phyloP scores from a whole-genome alignment of 2,888 invertebrate species.

The Nomada ferruginata region DNA sequence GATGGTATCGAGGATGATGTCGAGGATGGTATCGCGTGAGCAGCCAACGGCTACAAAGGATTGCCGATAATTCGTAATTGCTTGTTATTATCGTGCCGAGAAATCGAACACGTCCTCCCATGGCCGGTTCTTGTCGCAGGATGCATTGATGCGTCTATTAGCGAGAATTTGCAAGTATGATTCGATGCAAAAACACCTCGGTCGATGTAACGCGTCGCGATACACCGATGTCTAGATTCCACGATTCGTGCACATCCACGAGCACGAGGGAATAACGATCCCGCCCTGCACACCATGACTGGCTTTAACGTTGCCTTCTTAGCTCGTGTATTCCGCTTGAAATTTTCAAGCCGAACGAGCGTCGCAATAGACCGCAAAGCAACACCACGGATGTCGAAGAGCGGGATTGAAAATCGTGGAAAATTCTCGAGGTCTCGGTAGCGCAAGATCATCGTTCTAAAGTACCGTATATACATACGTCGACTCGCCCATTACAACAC shows the following conservation, averaged over 20 bases:
- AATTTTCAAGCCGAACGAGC: not conserved
- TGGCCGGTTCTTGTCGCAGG: slow-evolving; percentile 76
- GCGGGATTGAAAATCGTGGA: slow-evolving; percentile 31
- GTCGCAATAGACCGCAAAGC: not conserved
- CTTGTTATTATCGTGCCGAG: slow-evolving; percentile 72
- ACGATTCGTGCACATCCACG: slow-evolving; percentile 15
- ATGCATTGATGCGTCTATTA: slow-evolving; percentile 80
- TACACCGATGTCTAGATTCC: slow-evolving; percentile 25
- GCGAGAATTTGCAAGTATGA: slow-evolving; percentile 81
- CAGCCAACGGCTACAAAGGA: slow-evolving; percentile 69
- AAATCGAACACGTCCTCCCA: slow-evolving; percentile 69
- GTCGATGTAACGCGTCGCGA: slow-evolving; percentile 25
- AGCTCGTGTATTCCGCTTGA: not conserved
- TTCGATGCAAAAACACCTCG: slow-evolving; percentile 67
- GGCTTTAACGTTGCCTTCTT: not conserved
- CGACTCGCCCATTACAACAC: slow-evolving; percentile 37
- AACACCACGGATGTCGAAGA: not conserved
- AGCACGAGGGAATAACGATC: slow-evolving; percentile 7
- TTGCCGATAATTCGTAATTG: slow-evolving; percentile 79
- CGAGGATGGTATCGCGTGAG: slow-evolving; percentile 69
- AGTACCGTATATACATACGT: not conserved
- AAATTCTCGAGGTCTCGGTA: slow-evolving; percentile 35
- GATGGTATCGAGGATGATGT: slow-evolving; percentile 6
- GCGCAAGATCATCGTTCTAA: slow-evolving; percentile 4
- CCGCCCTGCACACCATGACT: too few relatives aligned